Evolutionary conservation across 2,797 vertebrate genomes (phyloP).

Genomic region (Halcyon leucocephala): DNA sequence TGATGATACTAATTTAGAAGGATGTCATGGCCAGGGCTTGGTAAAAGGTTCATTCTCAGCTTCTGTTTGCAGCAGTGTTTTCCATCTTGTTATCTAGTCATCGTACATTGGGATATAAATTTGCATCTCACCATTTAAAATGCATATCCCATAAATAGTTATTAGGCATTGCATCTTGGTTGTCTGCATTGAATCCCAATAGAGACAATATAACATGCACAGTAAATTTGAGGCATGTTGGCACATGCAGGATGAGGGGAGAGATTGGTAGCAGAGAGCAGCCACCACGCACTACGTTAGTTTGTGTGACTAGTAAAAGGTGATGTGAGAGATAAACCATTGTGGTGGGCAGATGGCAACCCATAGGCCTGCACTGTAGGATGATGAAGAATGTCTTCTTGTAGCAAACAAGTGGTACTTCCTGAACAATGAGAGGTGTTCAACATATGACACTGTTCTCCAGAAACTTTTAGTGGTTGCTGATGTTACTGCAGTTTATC

Average conservation of each 20-base stretch:
- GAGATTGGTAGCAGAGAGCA: neutral
- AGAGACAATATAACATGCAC: neutral
- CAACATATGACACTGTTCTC: neutral
- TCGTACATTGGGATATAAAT: neutral
- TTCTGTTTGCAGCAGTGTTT: neutral
- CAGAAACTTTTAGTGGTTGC: neutral
- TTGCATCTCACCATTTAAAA: neutral
- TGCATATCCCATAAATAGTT: neutral
- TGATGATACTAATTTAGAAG: neutral
- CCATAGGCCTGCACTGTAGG: neutral
- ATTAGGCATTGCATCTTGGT: neutral
- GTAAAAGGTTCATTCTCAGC: neutral
- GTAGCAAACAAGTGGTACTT: neutral
- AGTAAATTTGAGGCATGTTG: fast-evolving
- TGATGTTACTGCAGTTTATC: neutral
- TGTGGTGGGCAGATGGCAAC: neutral
- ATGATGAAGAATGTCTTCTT: neutral
- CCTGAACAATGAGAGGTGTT: neutral
- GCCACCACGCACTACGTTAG: neutral
- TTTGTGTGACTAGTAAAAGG: neutral
- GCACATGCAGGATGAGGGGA: neutral
- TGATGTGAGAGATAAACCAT: neutral
- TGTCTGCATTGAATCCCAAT: neutral
- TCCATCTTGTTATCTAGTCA: neutral
- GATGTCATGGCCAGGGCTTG: neutral